Conservation (phyloP, 2,888 invertebrate genomes). For the Troides oblongomaculatus region DNA sequence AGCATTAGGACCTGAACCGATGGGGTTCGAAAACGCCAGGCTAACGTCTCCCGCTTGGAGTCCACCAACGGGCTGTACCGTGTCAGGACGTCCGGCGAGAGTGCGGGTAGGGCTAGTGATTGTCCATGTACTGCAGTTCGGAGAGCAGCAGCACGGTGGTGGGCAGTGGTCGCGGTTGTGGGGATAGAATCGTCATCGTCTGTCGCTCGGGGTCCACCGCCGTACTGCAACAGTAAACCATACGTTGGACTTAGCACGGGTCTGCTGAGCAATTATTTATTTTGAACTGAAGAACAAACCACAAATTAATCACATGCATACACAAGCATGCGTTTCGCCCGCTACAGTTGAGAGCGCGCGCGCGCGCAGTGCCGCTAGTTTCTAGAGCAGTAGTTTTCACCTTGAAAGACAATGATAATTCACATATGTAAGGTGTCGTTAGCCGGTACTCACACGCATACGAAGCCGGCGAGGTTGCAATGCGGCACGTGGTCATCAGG, state of each 20-base stretch:
- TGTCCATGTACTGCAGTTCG: constrained; percentile 97
- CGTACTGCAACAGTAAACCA: constrained; percentile 84
- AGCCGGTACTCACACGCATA: constrained; percentile 88
- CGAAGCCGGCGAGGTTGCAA: constrained; percentile 93
- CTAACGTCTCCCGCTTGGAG: background rate
- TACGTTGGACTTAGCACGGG: too few relatives aligned
- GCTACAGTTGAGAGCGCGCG: too few relatives aligned
- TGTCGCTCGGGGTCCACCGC: constrained; percentile 94
- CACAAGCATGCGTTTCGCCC: too few relatives aligned
- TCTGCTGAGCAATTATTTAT: too few relatives aligned
- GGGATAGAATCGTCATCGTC: constrained; percentile 93
- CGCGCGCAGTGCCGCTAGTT: too few relatives aligned
- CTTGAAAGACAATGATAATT: too few relatives aligned
- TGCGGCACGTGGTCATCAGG: constrained; percentile 92
- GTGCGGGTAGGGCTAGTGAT: constrained; percentile 77
- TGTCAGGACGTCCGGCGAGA: background rate
- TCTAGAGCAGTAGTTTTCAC: too few relatives aligned
- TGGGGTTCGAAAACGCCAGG: background rate
- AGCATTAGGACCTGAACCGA: background rate
- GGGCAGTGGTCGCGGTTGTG: constrained; percentile 95
- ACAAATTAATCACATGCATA: too few relatives aligned
- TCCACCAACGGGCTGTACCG: background rate
- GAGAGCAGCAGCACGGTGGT: constrained; percentile 92
- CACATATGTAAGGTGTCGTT: too few relatives aligned
- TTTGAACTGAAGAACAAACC: too few relatives aligned